Percentiles rank a stretch among this genome's conserved stretches.
These are phyloP conservation scores for Nerophis ophidion DNA, from an alignment of 2,113 vertebrate species.

Conservation along the genomic window DNA sequence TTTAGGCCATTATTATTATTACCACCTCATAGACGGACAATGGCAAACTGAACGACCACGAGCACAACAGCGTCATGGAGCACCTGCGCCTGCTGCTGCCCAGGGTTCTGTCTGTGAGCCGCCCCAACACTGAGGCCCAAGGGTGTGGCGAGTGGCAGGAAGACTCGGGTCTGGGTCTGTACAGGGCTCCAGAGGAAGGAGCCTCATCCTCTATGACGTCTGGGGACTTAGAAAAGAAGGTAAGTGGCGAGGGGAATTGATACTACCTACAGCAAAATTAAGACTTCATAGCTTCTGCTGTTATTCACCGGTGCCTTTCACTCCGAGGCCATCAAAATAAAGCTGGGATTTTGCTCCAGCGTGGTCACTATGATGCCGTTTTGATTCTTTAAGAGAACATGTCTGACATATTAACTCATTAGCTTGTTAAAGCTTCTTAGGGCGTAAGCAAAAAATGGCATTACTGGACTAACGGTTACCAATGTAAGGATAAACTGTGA, in stretches of 20 bases:
- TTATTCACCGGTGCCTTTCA: no score
- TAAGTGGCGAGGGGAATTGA: slow-evolving; percentile 8
- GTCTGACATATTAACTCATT: no score
- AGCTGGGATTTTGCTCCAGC: no score
- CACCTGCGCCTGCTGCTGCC: slow-evolving; percentile 82
- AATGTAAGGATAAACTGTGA: no score
- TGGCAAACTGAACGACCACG: slow-evolving; percentile 77
- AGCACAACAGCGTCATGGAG: slow-evolving; percentile 72
- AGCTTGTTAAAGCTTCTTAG: no score
- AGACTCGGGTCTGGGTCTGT: slow-evolving; percentile 64
- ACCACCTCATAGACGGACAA: slow-evolving; percentile 72
- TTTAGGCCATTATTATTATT: neutral
- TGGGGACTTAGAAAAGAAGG: slow-evolving; percentile 72
- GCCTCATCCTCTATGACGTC: slow-evolving; percentile 33
- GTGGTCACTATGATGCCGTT: neutral
- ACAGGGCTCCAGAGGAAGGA: slow-evolving; percentile 65
- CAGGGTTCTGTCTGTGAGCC: slow-evolving; percentile 53
- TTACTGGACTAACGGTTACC: no score
- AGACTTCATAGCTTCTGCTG: no score
- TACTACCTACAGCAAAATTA: no score
- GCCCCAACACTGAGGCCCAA: slow-evolving; percentile 18
- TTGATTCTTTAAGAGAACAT: neutral
- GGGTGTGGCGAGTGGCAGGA: slow-evolving; percentile 59
- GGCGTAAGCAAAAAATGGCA: no score
- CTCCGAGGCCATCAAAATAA: no score